These are phyloP conservation scores for Agriopis leucophaearia DNA, from an alignment of 2,888 invertebrate species.

Conservation along the genomic window DNA sequence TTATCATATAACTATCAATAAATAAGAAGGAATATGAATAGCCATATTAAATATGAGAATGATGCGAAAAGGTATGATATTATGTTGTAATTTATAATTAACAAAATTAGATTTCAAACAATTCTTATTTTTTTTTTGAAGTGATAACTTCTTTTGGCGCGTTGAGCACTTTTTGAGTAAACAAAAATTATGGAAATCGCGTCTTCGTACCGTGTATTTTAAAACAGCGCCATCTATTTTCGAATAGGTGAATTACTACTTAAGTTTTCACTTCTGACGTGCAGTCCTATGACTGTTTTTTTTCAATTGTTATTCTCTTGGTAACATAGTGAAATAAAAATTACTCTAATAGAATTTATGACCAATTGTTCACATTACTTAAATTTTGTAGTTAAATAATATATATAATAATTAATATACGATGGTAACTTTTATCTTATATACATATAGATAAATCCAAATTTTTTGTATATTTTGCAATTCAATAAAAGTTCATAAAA, in stretches of 20 bases:
- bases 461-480: conserved; percentile 26
- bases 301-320: neutral
- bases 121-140: too few relatives aligned
- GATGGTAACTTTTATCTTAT: neutral
- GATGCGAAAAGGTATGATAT: conserved; percentile 14
- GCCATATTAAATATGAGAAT: conserved; percentile 36
- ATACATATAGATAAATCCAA: neutral
- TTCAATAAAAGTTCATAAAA: conserved; percentile 5
- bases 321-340: neutral
- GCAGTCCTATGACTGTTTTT: too few relatives aligned
- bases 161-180: too few relatives aligned
- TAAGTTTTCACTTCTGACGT: too few relatives aligned
- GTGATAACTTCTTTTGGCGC: too few relatives aligned
- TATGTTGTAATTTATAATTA: conserved; percentile 19
- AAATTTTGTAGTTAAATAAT: neutral
- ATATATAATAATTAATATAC: conserved; percentile 17
- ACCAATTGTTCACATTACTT: neutral
- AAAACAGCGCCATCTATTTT: too few relatives aligned
- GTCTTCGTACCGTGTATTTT: too few relatives aligned
- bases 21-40: conserved; percentile 39
- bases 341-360: conserved; percentile 1
- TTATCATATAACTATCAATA: conserved; percentile 37
- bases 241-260: too few relatives aligned
- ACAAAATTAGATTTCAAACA: neutral
- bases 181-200: too few relatives aligned